Evolutionary conservation across 1,140 invertebrate genomes (phyloP), one percentile per base, ranked within the genome.

Genomic region (Leucophenga varia): DNA sequence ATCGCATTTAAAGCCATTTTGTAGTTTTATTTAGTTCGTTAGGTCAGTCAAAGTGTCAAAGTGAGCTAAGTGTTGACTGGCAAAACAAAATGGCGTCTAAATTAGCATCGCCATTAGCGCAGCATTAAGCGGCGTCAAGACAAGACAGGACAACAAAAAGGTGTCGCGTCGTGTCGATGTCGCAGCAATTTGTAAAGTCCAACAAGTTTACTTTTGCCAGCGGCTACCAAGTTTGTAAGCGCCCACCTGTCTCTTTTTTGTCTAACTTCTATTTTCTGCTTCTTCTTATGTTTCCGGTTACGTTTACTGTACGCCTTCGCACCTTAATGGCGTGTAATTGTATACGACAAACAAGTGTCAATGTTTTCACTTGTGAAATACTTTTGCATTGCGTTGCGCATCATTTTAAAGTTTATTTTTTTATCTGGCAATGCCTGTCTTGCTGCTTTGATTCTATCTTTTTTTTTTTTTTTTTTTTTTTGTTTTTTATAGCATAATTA

Each of bases 401-500:
- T 25, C 22, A 25, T 25, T 25, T 25, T 25, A 25, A 25, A n/a
- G n/a, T n/a, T n/a, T n/a, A n/a, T n/a, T n/a, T n/a, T n/a, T n/a
- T n/a, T n/a, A n/a, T 9, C 39, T 25, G 39, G 14, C 52, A 55
- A 51, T 57, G 55, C 38, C 41, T 57, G 41, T 48, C 28, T 43
- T 40, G 8, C 22, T 45, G 20, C n/a, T n/a, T n/a, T n/a, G n/a
- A n/a, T n/a, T n/a, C n/a, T n/a, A n/a, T n/a, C n/a, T n/a, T n/a
- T n/a, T n/a, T n/a, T n/a, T 54, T 47, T 31, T 53, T 55, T 54
- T 47, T 31, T 53, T 55, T 56, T 38, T 46, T 53, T 44, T 22
- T 43, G 34, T 50, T 10, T 63, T 68, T 63, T 55, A 60, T 63
- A 44, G 57, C 52, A 61, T 70, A 70, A 70, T 70, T 70, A 70